These are phyloP conservation scores for Nycteola revayana DNA, from an alignment of 2,888 invertebrate species.

Conservation along the genomic window DNA sequence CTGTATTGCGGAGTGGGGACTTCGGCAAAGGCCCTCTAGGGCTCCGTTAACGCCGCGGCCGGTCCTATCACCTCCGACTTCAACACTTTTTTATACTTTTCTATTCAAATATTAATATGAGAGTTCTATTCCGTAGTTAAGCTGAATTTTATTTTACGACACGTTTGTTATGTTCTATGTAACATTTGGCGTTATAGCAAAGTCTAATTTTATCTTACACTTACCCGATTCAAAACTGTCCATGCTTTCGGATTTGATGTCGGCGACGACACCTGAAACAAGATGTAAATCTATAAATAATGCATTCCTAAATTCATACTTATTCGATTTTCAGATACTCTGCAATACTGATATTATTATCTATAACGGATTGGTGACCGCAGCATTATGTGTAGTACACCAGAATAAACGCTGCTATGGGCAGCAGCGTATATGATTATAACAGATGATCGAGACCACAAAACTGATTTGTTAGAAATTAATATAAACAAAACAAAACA, in stretches of 20 bases:
- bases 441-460: no score
- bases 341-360: no score
- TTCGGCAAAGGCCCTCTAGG: slow-evolving; percentile 74
- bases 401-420: no score
- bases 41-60: slow-evolving; percentile 74
- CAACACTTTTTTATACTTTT: slow-evolving; percentile 67
- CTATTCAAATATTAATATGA: slow-evolving; percentile 75
- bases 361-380: no score
- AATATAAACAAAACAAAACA: no score
- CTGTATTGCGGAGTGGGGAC: slow-evolving; percentile 76
- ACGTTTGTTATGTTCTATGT: slow-evolving; percentile 29
- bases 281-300: no score
- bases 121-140: slow-evolving; percentile 40
- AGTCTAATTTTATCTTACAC: slow-evolving; percentile 15
- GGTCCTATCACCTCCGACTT: slow-evolving; percentile 63
- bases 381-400: no score
- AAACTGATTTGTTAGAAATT: no score
- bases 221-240: slow-evolving; percentile 78
- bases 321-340: no score
- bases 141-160: slow-evolving; percentile 44
- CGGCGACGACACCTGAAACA: slow-evolving; percentile 68
- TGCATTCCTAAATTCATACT: no score
- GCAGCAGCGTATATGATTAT: no score
- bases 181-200: slow-evolving; percentile 9
- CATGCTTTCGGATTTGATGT: slow-evolving; percentile 75